These are phyloP conservation scores for Mirza zaza DNA, from an alignment of 2,113 vertebrate species.

Conservation along the genomic window DNA sequence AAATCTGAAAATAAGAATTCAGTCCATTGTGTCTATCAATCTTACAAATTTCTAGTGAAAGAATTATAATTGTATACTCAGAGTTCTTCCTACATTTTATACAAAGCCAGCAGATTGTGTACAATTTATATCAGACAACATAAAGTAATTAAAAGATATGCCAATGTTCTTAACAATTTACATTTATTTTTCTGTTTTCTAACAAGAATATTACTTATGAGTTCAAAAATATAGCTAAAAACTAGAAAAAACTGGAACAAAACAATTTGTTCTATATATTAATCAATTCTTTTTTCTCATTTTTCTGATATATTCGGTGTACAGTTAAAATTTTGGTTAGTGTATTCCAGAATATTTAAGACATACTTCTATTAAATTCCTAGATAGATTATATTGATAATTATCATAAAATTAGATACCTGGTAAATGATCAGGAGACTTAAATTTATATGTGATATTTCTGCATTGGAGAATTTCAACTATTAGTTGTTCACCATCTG, in stretches of 20 bases:
- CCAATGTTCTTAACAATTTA: neutral
- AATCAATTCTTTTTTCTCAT: neutral
- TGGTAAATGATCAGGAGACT: constrained; percentile 98
- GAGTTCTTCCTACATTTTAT: neutral
- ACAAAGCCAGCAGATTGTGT: neutral
- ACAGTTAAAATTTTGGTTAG: neutral
- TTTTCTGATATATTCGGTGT: neutral
- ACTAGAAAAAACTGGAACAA: neutral
- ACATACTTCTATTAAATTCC: neutral
- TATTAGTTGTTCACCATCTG: constrained; percentile 97
- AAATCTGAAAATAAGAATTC: constrained; percentile 88
- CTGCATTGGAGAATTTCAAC: constrained; percentile 98
- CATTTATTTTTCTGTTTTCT: constrained; percentile 6
- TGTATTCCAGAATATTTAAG: neutral
- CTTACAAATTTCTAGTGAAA: neutral
- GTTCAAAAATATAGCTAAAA: neutral
- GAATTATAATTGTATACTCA: neutral
- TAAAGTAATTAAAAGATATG: neutral
- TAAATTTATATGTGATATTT: constrained; percentile 99
- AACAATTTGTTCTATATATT: neutral
- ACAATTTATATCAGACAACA: neutral
- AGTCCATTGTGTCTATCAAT: neutral
- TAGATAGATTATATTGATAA: neutral
- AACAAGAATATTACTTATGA: neutral
- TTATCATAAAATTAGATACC: constrained; percentile 83